Evolutionary conservation across 2,888 invertebrate genomes (phyloP), one percentile per base, ranked within the genome.

Genomic region (Callinectes sapidus): DNA sequence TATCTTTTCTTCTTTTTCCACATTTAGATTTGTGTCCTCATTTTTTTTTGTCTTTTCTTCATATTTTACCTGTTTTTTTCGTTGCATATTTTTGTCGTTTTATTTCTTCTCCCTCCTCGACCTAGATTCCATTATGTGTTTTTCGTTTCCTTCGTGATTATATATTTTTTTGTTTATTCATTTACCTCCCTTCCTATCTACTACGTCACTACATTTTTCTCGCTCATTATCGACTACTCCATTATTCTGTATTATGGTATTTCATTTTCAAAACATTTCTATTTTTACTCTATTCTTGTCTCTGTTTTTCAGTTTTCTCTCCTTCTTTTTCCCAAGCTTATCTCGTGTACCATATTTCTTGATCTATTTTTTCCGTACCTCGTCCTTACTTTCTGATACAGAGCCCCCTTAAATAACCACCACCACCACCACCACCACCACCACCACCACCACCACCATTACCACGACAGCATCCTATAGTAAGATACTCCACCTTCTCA

Each of bases 401-500:
- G n/a, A n/a, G n/a, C n/a, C n/a, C n/a, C n/a, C n/a, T n/a, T n/a
- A n/a, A n/a, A n/a, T n/a, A n/a, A 18, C n/a, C 71, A 2, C 28
- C n/a, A n/a, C 28, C 71, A 23, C 23, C 28, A 18, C n/a, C 71
- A 2, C 28, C n/a, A n/a, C 28, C 71, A 23, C 71, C 2, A 18
- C 66, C 6, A 1, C 23, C 71, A 23, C 28, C 71, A 23, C 71
- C 28, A 23, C 71, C 71, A 23, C n/a, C 28, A 23, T 28, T 28
- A 23, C 71, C 81, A 81, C 23, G 81, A 35, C 71, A 23, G n/a
- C 1, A 14, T 13, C 81, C 35, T 81, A 10, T 6, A 81, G 35
- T 35, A 81, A 81, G 81, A 81, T 81, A 81, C 81, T 81, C 81
- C 81, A 81, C 81, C 81, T 28, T 81, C 81, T 81, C 81, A 81